Conservation (phyloP, 1,140 invertebrate genomes). For the Conus betulinus region DNA sequence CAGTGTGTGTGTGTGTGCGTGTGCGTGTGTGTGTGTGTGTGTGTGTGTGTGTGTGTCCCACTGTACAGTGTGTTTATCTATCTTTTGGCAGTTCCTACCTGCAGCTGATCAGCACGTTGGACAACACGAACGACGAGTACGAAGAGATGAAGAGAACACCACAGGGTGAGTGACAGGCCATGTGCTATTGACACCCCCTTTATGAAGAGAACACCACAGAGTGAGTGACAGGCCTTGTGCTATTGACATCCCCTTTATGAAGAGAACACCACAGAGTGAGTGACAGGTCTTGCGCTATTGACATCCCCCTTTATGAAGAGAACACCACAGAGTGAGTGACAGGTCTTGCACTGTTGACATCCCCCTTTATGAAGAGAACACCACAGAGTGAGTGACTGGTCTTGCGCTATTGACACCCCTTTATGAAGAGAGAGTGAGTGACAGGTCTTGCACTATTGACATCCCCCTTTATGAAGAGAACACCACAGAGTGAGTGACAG, state of each 20-base stretch:
- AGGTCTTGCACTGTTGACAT: too few species aligned
- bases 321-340: too few species aligned
- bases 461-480: constrained; percentile 59
- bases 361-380: too few species aligned
- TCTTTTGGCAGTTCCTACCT: constrained; percentile 78
- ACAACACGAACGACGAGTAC: constrained; percentile 80
- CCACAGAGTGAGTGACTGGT: neutral
- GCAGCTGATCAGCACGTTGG: constrained; percentile 84
- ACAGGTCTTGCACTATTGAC: too few species aligned
- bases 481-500: constrained; percentile 71
- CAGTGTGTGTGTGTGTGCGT: neutral
- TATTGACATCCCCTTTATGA: too few species aligned
- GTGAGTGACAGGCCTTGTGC: too few species aligned
- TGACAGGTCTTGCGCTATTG: too few species aligned
- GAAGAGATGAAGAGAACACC: constrained; percentile 75
- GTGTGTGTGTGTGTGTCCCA: neutral
- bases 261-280: neutral
- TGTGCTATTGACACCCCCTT: too few species aligned
- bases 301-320: too few species aligned
- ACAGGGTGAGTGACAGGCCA: constrained; percentile 50
- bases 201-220: too few species aligned
- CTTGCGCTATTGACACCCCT: too few species aligned
- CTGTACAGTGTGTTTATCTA: neutral
- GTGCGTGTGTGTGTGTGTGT: neutral
- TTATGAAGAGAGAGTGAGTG: too few species aligned